A percentile compares a stretch with the other conserved stretches of the same genome.
Evolutionary conservation across 1,140 invertebrate genomes (phyloP).

Genomic region (Ceratoteleas bidentatus): DNA sequence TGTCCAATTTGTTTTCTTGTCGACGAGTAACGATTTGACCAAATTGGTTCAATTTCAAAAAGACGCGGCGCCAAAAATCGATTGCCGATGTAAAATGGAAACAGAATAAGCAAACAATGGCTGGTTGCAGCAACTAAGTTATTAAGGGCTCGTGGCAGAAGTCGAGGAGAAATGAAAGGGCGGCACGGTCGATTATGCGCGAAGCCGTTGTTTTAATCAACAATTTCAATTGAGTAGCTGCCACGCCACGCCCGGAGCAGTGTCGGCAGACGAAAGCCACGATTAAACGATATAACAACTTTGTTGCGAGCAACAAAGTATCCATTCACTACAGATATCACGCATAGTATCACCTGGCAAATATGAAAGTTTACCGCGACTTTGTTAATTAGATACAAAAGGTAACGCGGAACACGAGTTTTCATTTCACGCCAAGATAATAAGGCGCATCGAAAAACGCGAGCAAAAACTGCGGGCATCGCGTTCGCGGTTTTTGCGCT

Average conservation of each 20-base stretch:
- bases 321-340: constrained; percentile 46
- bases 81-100: constrained; percentile 2
- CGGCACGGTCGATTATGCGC: constrained; percentile 54
- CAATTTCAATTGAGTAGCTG: constrained; percentile 62
- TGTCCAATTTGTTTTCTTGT: not conserved
- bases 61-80: constrained; percentile 4
- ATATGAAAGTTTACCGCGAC: constrained; percentile 54
- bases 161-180: constrained; percentile 44
- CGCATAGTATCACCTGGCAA: constrained; percentile 45
- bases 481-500: constrained; percentile 32
- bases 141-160: constrained; percentile 53
- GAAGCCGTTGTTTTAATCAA: constrained; percentile 70
- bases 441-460: constrained; percentile 24
- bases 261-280: constrained; percentile 53
- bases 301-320: constrained; percentile 61
- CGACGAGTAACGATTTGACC: not conserved
- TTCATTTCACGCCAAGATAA: constrained; percentile 44
- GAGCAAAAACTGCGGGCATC: constrained; percentile 1
- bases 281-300: constrained; percentile 70
- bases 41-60: constrained; percentile 5
- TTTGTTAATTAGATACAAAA: constrained; percentile 53
- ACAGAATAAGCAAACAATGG: constrained; percentile 24
- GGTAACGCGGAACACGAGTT: constrained; percentile 36
- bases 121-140: constrained; percentile 42
- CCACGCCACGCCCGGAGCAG: constrained; percentile 46